phyloP scores from a whole-genome alignment of 2,113 vertebrate species.

The human region GRCh38 chr2:162989001-162989500 shows the following conservation, averaged over 20 bases:
- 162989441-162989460: neutral
- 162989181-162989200: neutral
- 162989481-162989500: neutral
- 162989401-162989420: neutral
- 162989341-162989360: neutral
- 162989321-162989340: neutral
- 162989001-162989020: neutral
- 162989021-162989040: neutral
- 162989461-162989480: neutral
- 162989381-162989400: neutral
- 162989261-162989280: neutral
- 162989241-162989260: neutral
- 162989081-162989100: neutral
- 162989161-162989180: neutral
- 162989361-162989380: neutral
- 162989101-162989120: neutral
- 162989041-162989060: neutral
- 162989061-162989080: neutral
- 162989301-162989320: neutral
- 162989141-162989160: neutral
- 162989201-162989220: neutral
- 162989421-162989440: neutral
- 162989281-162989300: neutral
- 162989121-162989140: neutral
- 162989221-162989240: neutral